Conservation (phyloP, 2,888 invertebrate species). For the Euplagia quadripunctaria region DNA sequence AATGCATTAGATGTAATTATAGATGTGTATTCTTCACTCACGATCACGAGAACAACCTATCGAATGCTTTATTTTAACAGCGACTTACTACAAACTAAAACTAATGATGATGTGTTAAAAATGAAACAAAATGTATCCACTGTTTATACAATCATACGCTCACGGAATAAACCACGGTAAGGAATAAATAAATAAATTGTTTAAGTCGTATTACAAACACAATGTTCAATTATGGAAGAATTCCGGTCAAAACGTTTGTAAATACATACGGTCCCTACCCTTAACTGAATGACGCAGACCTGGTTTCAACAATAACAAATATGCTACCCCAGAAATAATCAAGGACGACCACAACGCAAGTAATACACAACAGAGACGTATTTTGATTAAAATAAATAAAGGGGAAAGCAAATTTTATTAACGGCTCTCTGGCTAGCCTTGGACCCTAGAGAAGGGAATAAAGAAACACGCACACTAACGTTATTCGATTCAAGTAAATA, state of each 20-base stretch:
- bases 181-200: conserved; percentile 22
- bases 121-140: conserved; percentile 13
- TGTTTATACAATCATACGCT: conserved; percentile 14
- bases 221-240: conserved; percentile 15
- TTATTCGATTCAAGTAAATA: conserved; percentile 20
- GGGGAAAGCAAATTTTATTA: conserved; percentile 71
- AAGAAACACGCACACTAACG: conserved; percentile 19
- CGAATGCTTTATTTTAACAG: conserved; percentile 56
- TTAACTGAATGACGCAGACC: conserved; percentile 43
- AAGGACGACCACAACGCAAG: conserved; percentile 59
- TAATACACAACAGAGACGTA: conserved; percentile 57
- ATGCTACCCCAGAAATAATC: conserved; percentile 63
- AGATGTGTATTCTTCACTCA: conserved; percentile 71
- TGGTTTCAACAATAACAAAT: conserved; percentile 56
- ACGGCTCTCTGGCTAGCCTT: conserved; percentile 44
- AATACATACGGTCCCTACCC: conserved; percentile 29
- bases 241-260: conserved; percentile 21
- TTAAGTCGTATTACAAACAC: conserved; percentile 19
- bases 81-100: conserved; percentile 20
- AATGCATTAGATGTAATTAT: conserved; percentile 79
- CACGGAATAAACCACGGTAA: neutral
- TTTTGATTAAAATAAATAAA: conserved; percentile 70
- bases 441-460: conserved; percentile 44
- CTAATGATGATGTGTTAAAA: conserved; percentile 45
- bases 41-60: conserved; percentile 68